A percentile compares a stretch with the other conserved stretches of the same genome.
Conservation (phyloP, 2,797 vertebrate species). For the Cuniculus paca region DNA sequence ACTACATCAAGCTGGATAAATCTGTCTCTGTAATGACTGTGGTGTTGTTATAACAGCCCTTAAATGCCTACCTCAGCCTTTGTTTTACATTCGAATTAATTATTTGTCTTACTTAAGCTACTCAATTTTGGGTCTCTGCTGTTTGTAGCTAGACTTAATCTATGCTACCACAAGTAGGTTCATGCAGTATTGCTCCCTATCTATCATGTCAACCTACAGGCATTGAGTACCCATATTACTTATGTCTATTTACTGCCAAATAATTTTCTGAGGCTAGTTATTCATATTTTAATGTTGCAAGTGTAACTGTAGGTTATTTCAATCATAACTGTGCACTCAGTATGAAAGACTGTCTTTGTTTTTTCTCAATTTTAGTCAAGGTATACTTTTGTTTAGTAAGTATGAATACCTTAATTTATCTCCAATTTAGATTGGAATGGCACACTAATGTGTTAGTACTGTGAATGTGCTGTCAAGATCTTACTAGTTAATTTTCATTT, state of each 20-base stretch:
- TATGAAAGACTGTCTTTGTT: neutral
- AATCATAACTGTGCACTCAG: neutral
- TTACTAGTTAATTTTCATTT: conserved; percentile 65
- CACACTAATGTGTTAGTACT: conserved; percentile 7
- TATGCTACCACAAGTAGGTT: neutral
- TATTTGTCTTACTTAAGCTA: conserved; percentile 46
- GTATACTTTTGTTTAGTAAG: neutral
- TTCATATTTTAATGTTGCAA: neutral
- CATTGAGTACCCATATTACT: neutral
- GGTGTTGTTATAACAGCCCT: neutral
- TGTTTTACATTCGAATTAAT: neutral
- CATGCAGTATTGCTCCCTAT: neutral
- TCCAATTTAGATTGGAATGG: neutral
- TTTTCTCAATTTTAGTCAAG: neutral
- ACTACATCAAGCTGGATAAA: neutral
- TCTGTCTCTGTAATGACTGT: neutral
- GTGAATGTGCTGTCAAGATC: neutral
- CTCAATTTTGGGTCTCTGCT: neutral
- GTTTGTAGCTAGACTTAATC: neutral
- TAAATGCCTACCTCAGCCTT: neutral
- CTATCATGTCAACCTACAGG: neutral
- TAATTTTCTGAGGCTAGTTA: conserved; percentile 34
- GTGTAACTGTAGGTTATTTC: conserved; percentile 15
- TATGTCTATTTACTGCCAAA: conserved; percentile 29
- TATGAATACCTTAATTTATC: conserved; percentile 26